phyloP scores from a whole-genome alignment of 2,888 invertebrate species.

The Phalera bucephala region DNA sequence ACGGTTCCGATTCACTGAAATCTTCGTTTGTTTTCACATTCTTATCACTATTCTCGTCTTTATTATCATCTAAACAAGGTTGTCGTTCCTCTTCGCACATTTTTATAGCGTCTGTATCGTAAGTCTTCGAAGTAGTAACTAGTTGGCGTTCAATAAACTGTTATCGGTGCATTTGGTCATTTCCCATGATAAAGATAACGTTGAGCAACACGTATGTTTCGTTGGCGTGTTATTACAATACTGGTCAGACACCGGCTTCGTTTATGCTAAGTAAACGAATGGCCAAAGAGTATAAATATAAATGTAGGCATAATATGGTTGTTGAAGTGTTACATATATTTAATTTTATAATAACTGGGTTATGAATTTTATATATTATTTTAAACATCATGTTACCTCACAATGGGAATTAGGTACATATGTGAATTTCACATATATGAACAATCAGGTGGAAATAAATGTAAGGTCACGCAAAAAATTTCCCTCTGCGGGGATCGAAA shows the following conservation, averaged over 20 bases:
- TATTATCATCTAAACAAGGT: slow-evolving; percentile 30
- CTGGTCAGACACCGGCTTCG: slow-evolving; percentile 44
- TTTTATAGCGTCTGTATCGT: slow-evolving; percentile 10
- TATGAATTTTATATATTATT: too few species aligned
- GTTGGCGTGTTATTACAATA: slow-evolving; percentile 35
- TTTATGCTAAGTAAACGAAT: slow-evolving; percentile 53
- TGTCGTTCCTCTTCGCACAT: slow-evolving; percentile 58
- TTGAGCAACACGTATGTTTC: slow-evolving; percentile 30
- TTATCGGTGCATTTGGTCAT: slow-evolving; percentile 42
- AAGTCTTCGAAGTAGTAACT: slow-evolving; percentile 6
- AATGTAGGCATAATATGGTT: not conserved
- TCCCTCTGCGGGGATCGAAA: too few species aligned
- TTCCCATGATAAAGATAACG: slow-evolving; percentile 47
- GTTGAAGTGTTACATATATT: too few species aligned
- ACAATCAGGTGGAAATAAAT: too few species aligned
- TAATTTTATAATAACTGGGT: too few species aligned
- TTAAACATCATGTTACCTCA: too few species aligned
- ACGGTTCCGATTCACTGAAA: slow-evolving; percentile 12
- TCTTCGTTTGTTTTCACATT: slow-evolving; percentile 15
- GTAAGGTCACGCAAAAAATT: too few species aligned
- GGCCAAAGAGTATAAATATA: slow-evolving; percentile 44
- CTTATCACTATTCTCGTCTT: slow-evolving; percentile 17
- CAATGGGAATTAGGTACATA: too few species aligned
- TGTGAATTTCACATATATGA: too few species aligned
- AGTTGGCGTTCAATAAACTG: slow-evolving; percentile 32